Evolutionary conservation across 2,113 vertebrate species (phyloP).

Genomic region (Oceanodroma tethys): DNA sequence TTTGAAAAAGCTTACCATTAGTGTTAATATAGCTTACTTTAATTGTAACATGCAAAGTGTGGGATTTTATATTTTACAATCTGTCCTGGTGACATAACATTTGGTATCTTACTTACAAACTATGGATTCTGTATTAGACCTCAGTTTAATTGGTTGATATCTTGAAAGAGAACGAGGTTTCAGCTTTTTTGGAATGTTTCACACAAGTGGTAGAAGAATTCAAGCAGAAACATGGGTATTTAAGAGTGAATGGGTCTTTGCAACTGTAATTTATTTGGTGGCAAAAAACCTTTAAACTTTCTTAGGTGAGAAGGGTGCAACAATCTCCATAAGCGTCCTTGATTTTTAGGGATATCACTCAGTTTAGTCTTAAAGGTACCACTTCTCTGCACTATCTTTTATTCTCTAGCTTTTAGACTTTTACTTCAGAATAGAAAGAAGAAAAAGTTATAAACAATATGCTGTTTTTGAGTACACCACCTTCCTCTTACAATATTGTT

Average conservation of each 20-base stretch:
- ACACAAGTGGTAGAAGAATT: background rate
- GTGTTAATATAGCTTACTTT: background rate
- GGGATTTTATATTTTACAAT: background rate
- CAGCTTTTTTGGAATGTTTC: background rate
- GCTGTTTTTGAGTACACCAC: background rate
- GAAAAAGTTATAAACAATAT: background rate
- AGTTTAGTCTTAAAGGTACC: background rate
- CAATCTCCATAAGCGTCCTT: background rate
- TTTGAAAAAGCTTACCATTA: background rate
- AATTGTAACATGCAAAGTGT: background rate
- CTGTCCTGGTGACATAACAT: background rate
- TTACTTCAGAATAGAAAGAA: background rate
- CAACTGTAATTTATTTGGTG: background rate
- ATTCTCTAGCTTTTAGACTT: background rate
- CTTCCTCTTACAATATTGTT: background rate
- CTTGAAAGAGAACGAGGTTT: background rate
- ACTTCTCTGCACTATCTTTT: background rate
- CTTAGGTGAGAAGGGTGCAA: background rate
- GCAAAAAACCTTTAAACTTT: background rate
- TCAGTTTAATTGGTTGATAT: background rate
- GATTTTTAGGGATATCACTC: background rate
- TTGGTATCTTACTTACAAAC: background rate
- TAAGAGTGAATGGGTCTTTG: background rate
- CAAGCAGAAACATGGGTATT: background rate
- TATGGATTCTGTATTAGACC: background rate